Base-by-base conservation (phyloP, 2,888 invertebrate species). In the Mythimna impura region DNA sequence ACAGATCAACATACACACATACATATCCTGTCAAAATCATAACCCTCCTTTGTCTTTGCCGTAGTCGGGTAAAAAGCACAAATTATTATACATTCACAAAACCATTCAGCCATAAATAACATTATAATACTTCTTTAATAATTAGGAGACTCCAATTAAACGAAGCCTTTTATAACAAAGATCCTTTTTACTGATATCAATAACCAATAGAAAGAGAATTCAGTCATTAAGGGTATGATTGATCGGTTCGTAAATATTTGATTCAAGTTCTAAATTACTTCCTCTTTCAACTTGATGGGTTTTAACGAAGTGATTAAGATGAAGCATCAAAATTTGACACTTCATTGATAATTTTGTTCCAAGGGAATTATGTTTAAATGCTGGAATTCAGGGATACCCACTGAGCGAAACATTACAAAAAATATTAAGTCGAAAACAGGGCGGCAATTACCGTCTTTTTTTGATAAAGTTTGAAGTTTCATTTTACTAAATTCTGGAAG, bases 241-340 rank as follows among this genome's bases (percentile, higher is more conserved):
- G 54, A 40, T 17, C 57, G 25, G 40, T 12, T 54, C 43, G 43
- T 52, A 63, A 58, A 62, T 66, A 43, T 65, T 50, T 58, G 22
- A 12, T 4, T 22, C 17, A 20, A 57, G 40, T 61, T 71, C 40
- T 20, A 52, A 55, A 61, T 60, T 6, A 30, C 20, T 60, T 55
- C 52, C 52, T 66, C 72, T 79, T 57, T 72, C 5, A 17, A 50
- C 12, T 63, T 47, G 6, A 52, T 57, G 30, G 40, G 47, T 50
- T 64, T 60, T n/a, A 22, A 54, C 22, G 47, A 70, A 34, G 10
- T 55, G 54, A 67, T 57, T 43, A 36, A 50, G 47, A 30, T n/a
- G 43, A n/a, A 20, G n/a, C 12, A 22, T 55, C 12, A 34, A n/a
- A n/a, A n/a, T 60, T 65, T 6, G 25, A 22, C 20, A 40, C 52